These are phyloP conservation scores for Spheniscus mendiculus DNA, from an alignment of 2,113 vertebrate genomes.

Conservation along the genomic window DNA sequence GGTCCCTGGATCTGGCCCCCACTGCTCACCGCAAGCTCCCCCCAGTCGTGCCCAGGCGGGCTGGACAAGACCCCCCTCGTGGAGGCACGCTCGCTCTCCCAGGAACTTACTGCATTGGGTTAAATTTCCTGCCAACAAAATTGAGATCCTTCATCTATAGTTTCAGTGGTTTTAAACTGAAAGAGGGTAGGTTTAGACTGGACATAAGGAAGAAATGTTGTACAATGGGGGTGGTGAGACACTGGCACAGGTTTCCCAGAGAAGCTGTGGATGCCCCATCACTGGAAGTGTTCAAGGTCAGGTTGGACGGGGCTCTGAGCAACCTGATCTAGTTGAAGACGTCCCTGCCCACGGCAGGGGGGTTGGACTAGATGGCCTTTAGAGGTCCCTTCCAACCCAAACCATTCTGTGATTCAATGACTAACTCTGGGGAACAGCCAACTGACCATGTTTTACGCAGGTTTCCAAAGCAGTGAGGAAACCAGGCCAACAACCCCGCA, in stretches of 20 bases:
- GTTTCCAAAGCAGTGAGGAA: neutral
- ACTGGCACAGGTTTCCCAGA: neutral
- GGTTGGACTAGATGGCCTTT: neutral
- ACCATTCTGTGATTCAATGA: neutral
- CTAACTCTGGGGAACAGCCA: neutral
- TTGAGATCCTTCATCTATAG: neutral
- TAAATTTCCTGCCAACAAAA: too few species aligned
- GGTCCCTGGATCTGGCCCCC: accelerated
- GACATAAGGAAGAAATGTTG: neutral
- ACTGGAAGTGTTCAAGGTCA: neutral
- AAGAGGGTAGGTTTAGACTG: neutral
- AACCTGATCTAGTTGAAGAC: neutral
- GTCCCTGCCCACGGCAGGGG: neutral
- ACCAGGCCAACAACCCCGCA: neutral
- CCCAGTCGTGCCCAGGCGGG: accelerated
- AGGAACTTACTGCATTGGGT: accelerated
- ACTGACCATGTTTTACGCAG: neutral
- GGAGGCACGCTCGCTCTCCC: accelerated
- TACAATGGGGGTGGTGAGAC: accelerated
- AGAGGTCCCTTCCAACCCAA: neutral
- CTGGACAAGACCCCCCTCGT: too few species aligned
- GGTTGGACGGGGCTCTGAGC: accelerated
- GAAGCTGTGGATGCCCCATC: neutral
- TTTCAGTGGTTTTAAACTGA: neutral
- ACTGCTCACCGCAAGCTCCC: accelerated